These are phyloP conservation scores for Eulemur rufifrons DNA, from an alignment of 2,113 vertebrate genomes.

Conservation along the genomic window DNA sequence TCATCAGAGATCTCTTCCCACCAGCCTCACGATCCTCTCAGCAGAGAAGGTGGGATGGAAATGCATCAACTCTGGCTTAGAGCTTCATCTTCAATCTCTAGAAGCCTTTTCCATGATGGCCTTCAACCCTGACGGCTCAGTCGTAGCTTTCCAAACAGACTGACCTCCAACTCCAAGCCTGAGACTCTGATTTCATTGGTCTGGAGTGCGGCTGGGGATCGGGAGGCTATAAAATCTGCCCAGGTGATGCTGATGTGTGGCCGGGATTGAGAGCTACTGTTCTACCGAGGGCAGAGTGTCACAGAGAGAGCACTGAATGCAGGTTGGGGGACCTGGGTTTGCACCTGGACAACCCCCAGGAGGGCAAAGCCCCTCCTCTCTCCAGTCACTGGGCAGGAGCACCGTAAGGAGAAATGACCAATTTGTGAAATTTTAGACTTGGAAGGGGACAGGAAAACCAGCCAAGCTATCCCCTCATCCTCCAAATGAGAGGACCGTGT, in stretches of 20 bases:
- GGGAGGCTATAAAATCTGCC: background rate
- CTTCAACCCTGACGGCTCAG: background rate
- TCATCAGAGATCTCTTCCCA: too few species aligned
- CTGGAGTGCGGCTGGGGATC: background rate
- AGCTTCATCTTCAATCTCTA: background rate
- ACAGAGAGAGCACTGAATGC: background rate
- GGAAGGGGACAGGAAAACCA: background rate
- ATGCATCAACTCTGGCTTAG: background rate
- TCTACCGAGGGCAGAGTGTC: background rate
- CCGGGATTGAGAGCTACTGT: background rate
- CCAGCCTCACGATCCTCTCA: background rate
- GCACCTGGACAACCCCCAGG: background rate
- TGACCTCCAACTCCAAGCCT: background rate
- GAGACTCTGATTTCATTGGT: background rate
- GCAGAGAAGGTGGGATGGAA: background rate
- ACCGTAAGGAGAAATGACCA: background rate
- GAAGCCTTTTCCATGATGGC: background rate
- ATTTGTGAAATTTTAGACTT: background rate
- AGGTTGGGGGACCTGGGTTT: background rate
- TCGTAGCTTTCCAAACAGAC: background rate
- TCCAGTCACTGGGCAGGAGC: background rate
- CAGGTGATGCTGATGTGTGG: background rate
- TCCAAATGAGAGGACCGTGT: background rate
- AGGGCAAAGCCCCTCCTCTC: background rate
- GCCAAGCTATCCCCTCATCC: background rate